Base-by-base conservation (phyloP, 2,113 vertebrate genomes). In the Abramis brama region DNA sequence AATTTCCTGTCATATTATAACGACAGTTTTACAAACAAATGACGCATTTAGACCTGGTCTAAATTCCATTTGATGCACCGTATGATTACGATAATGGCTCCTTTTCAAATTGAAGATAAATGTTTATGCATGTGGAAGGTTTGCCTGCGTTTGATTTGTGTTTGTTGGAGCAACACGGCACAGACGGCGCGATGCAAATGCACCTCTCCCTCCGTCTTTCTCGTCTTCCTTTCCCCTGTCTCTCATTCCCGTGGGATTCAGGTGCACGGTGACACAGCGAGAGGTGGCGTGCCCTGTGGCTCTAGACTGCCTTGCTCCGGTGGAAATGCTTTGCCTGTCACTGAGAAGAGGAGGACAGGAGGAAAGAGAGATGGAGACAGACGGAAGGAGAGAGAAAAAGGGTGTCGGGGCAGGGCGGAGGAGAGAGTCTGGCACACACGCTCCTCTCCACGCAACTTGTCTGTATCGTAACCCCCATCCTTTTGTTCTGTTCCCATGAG, bases 401-500 rank as follows among this genome's bases (percentile, higher is more conserved):
- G 62, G 76, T 76, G 87, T 23, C 25, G 33, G 76, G 81, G 62
- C 64, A 73, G 57, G 85, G 91, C 86, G 85, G 88, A 86, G 87
- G 86, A 87, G 88, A 78, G 66, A 86, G 82, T 86, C 52, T 66
- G 87, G 88, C 90, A 89, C 91, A 91, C 92, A 92, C 87, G 89
- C 92, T 92, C 89, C 89, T 89, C 89, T 90, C 43, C 71, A 90
- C 88, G 88, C 88, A 86, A 89, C 92, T 90, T 86, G 86, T 93
- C 92, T 93, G 90, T 86, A 93, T 86, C 52, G 90, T 94, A 94
- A 94, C 93, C 89, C 88, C 79, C 23, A 88, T 89, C n/a, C 90
- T 92, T 94, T 93, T 93, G 90, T 92, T 92, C 84, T 94, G 91
- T 90, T 91, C 92, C 93, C 91, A 23, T 85, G 93, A 94, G 94